Evolutionary conservation across 2,113 vertebrate species (phyloP), one percentile per base, ranked within the genome.

Genomic region (Eidolon helvum): DNA sequence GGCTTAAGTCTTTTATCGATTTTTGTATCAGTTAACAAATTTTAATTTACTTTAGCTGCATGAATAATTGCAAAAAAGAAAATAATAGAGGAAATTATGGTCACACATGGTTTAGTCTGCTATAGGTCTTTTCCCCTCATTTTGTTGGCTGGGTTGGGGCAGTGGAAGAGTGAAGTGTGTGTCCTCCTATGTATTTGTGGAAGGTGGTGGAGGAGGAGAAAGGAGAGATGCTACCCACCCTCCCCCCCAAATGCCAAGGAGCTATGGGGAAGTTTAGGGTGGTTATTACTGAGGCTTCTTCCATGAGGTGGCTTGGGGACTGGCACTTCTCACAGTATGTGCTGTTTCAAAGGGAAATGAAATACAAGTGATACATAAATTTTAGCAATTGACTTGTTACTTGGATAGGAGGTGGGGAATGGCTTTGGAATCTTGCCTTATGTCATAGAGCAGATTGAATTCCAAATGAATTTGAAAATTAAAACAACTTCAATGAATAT

Each of bases 31-130:
- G 10, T 59, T 87, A 87, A 75, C 35, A 75, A 22, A 84, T 57
- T 87, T 45, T 43, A 77, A 88, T 94, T 90, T 74, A 26, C n/a
- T 55, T 83, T 82, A 87, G 35, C 61, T 86, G 12, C 88, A 16
- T 22, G 92, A 48, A 16, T 95, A 84, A 30, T 82, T 48, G 48
- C 82, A 12, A 33, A 78, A 85, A 72, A 38, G 43, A 84, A 53
- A 30, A 71, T 45, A 77, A 57, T 65, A 43, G 38, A 86, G 28
- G 48, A 88, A 69, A 10, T 82, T 0, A 40, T 65, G 8, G 4
- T 87, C 4, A 57, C 26, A 75, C 35, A 86, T 89, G 38, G 28
- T 59, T 61, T 48, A 65, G 26, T 68, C 57, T 91, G 2, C 22
- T 78, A 21, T 4, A 90, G 59, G n/a, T 59, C 11, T 55, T 79